A percentile compares a stretch with the other conserved stretches of the same genome.
phyloP scores from a whole-genome alignment of 2,797 vertebrate genomes.

The Centropyge bicolor region DNA sequence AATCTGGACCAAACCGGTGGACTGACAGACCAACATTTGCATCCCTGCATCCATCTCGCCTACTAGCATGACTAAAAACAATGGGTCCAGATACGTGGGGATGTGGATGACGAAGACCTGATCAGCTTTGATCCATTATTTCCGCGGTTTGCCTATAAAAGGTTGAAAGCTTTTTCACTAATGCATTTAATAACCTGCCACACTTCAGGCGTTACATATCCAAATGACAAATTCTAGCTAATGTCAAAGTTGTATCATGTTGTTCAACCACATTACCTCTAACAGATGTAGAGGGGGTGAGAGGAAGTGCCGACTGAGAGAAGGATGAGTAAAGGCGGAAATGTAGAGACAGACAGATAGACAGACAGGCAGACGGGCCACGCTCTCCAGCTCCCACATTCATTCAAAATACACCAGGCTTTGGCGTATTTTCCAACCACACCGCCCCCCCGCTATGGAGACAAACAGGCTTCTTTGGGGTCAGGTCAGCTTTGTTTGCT shows the following conservation, averaged over 20 bases:
- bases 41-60: not conserved
- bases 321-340: conserved; percentile 57
- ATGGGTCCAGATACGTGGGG: not conserved
- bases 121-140: conserved; percentile 12
- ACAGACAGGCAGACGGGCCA: conserved; percentile 33
- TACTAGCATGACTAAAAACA: not conserved
- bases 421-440: conserved; percentile 68
- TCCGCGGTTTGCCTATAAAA: conserved; percentile 9
- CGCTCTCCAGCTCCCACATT: conserved; percentile 56
- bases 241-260: conserved; percentile 20
- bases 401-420: conserved; percentile 48
- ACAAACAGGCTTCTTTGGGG: conserved; percentile 49
- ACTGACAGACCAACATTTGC: not conserved
- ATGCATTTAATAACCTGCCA: conserved; percentile 37
- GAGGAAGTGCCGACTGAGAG: conserved; percentile 30
- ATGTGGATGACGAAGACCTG: not conserved
- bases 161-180: conserved; percentile 41
- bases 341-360: conserved; percentile 45
- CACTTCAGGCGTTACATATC: conserved; percentile 13
- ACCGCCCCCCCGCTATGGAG: conserved; percentile 7
- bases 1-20: not conserved
- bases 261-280: conserved; percentile 30
- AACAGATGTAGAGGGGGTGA: conserved; percentile 14
- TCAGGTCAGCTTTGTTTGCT: conserved; percentile 30
- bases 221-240: conserved; percentile 25